Conservation (phyloP, 30 jellyfish, hydroid and myxozoan genomes). For the Turritopsis rubra region DNA sequence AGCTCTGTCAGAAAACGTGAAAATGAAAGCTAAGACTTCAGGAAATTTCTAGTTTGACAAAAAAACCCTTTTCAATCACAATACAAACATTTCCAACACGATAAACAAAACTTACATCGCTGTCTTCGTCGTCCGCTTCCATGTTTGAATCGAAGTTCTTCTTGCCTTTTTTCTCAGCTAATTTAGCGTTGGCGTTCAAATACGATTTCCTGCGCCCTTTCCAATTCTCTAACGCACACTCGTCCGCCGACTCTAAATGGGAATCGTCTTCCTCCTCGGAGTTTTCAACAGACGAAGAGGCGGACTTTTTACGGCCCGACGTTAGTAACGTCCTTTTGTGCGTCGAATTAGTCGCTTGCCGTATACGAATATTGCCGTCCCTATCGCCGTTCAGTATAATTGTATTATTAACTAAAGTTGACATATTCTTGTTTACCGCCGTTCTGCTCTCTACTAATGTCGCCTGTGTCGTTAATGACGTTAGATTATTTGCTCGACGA, state of each 20-base stretch:
- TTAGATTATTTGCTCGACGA: constrained; percentile 5
- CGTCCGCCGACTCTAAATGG: constrained; percentile 32
- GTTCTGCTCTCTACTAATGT: constrained; percentile 73
- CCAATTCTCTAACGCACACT: constrained; percentile 31
- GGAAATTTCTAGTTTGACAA: no score
- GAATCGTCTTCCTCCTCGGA: constrained; percentile 42
- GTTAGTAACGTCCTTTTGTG: not conserved
- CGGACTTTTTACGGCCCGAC: constrained; percentile 33
- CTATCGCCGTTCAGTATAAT: constrained; percentile 15
- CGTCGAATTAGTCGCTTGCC: not conserved
- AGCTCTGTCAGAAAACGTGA: no score
- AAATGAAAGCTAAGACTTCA: no score
- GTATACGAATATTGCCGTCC: not conserved
- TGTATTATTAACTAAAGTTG: constrained; percentile 1
- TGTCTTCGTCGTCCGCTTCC: constrained; percentile 96
- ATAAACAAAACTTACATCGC: constrained; percentile 73
- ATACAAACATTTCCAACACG: no score
- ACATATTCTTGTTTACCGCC: not conserved
- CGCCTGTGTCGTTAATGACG: constrained; percentile 91
- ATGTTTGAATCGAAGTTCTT: not conserved
- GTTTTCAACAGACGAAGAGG: constrained; percentile 33
- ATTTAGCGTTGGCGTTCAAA: constrained; percentile 66
- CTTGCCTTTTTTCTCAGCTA: constrained; percentile 23
- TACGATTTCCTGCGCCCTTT: constrained; percentile 83
- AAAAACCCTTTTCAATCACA: no score